Base-by-base conservation (phyloP, 2,888 invertebrate species). In the Blomia tropicalis region DNA sequence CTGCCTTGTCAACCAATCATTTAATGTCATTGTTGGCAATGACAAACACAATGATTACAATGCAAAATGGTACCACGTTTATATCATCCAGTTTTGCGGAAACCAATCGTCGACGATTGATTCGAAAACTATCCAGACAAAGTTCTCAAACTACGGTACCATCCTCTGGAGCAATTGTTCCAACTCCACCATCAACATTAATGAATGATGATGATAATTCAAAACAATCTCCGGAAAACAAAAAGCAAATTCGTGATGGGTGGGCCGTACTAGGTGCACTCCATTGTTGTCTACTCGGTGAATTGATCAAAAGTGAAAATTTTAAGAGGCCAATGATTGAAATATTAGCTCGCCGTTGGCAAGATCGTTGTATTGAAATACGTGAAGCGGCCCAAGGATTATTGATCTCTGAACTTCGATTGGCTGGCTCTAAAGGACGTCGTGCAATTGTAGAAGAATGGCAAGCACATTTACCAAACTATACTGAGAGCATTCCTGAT, bases 301-400 rank as follows among this genome's bases (percentile, higher is more conserved):
- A 96, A 70, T 63, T 76, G 71, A 70, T 79, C 71, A 82, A 84
- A 7, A 47, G 51, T 27, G 14, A 14, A 11, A 62, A 68, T 73
- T 92, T 89, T 75, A 89, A 92, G 72, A 81, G 90, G n/a, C 93
- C 95, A 0, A 88, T 90, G 75, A 89, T 98, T 3, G 96, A 98
- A 75, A 88, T 93, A 83, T 80, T 98, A 78, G 96, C 95, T 0
- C 82, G 93, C 22, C 80, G 93, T 66, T 98, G 98, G 98, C 96
- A 98, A 73, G 96, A 98, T 76, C 87, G 93, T 70, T 98, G 96
- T 74, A 80, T 96, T 4, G 96, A 98, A 78, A 91, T 92, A 54
- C 79, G 98, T 3, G 93, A 96, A 75, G 96, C 96, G 0, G 88
- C 95, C 0, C 98, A 98, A 72, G 93, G 95, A 11, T 77, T 98